Evolutionary conservation across 2,888 invertebrate genomes (phyloP).

Genomic region (Xestia c-nigrum): DNA sequence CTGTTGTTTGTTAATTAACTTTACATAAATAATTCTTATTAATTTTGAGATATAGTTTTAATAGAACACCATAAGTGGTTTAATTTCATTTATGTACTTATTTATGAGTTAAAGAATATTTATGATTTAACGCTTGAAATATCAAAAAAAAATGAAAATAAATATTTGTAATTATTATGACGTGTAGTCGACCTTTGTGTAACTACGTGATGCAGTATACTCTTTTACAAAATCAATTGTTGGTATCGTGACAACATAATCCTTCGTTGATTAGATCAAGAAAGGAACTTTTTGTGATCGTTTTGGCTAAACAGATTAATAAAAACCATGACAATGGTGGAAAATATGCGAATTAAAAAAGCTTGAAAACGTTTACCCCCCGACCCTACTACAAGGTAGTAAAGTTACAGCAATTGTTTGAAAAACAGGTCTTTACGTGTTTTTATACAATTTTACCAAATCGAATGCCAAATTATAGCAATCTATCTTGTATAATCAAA

Average conservation of each 20-base stretch:
- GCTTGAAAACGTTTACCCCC: neutral
- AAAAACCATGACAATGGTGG: too few relatives aligned
- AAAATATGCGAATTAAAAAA: neutral
- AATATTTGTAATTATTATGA: neutral
- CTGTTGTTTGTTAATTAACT: neutral
- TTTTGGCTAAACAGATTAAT: neutral
- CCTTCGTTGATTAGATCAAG: slow-evolving; percentile 13
- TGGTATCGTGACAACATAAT: slow-evolving; percentile 7
- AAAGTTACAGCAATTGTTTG: neutral
- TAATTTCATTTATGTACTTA: too few relatives aligned
- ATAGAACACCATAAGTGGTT: too few relatives aligned
- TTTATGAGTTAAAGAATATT: neutral
- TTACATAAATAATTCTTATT: neutral
- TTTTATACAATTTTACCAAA: neutral
- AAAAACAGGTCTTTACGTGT: too few relatives aligned
- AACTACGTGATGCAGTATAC: neutral
- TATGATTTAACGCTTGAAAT: neutral
- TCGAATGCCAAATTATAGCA: neutral
- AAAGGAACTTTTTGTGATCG: neutral
- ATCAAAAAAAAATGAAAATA: neutral
- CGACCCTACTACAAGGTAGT: neutral
- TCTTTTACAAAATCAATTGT: neutral
- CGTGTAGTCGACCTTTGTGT: neutral
- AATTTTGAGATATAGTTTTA: too few relatives aligned
- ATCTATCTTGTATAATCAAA: slow-evolving; percentile 19